phyloP scores from a whole-genome alignment of 2,113 vertebrate genomes.

The Grammomys dolichurus region DNA sequence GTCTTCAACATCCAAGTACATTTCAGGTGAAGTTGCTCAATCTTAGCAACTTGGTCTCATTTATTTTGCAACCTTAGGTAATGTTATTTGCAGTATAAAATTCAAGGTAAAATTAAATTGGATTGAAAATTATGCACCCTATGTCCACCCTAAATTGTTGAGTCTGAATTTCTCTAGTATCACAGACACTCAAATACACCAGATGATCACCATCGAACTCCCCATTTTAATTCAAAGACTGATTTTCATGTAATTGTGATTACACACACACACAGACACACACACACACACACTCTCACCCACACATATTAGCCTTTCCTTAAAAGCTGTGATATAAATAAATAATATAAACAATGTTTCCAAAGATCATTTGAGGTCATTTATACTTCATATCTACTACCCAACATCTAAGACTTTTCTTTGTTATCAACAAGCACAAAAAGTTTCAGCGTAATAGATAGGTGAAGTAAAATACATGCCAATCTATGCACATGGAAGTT shows the following conservation, averaged over 20 bases:
- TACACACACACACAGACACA: background rate
- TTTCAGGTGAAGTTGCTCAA: background rate
- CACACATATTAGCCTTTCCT: background rate
- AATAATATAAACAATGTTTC: background rate
- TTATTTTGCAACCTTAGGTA: background rate
- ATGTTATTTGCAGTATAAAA: background rate
- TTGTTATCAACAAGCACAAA: background rate
- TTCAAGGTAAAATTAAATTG: background rate
- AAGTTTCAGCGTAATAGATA: rapidly evolving
- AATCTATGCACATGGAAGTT: background rate
- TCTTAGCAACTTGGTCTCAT: background rate
- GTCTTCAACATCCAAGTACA: background rate
- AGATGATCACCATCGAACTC: background rate
- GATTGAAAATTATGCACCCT: background rate
- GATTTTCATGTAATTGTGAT: background rate
- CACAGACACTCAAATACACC: background rate
- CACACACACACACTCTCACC: background rate
- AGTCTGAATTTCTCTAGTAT: background rate
- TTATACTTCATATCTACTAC: background rate
- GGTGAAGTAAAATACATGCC: background rate
- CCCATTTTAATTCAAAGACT: background rate
- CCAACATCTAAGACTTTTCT: background rate
- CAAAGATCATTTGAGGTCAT: background rate
- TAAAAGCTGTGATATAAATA: background rate
- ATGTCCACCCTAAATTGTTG: background rate